Evolutionary conservation across 2,797 vertebrate species (phyloP).

Genomic region (Myotis findleyi): DNA sequence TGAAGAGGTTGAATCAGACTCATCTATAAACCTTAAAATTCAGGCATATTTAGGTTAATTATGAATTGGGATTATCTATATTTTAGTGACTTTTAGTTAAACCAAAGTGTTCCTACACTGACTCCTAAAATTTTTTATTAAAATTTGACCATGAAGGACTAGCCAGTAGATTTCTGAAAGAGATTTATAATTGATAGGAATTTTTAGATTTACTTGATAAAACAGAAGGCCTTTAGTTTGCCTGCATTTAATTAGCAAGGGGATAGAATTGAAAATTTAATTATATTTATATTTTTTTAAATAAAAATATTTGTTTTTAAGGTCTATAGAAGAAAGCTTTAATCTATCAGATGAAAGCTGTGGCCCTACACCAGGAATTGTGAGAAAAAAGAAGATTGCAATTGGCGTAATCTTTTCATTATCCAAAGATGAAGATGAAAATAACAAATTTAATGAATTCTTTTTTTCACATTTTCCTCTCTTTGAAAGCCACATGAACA

Average conservation of each 20-base stretch:
- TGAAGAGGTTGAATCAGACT: conserved; percentile 38
- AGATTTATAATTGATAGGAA: not conserved
- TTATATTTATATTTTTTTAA: conserved; percentile 37
- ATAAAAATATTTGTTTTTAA: conserved; percentile 83
- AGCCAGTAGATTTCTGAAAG: conserved; percentile 11
- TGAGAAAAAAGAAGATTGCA: conserved; percentile 98
- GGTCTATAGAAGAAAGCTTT: conserved; percentile 99
- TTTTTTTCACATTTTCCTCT: conserved; percentile 99
- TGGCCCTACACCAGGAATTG: conserved; percentile 93
- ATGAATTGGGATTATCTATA: not conserved
- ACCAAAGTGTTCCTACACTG: not conserved
- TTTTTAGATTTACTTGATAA: conserved; percentile 49
- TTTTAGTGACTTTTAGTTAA: conserved; percentile 52
- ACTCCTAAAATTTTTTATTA: conserved; percentile 38
- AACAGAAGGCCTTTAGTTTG: conserved; percentile 54
- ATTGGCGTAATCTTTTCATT: conserved; percentile 98
- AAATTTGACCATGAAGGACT: conserved; percentile 25
- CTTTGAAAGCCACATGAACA: conserved; percentile 99
- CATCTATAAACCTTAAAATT: conserved; percentile 44
- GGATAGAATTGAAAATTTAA: conserved; percentile 49
- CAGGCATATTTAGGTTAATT: conserved; percentile 37
- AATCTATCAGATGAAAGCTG: conserved; percentile 98
- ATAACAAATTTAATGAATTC: conserved; percentile 97
- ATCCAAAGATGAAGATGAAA: conserved; percentile 94
- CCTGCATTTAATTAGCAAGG: conserved; percentile 58